Conservation (phyloP, 2,113 vertebrate genomes). For the Oxygymnocypris stewartii region DNA sequence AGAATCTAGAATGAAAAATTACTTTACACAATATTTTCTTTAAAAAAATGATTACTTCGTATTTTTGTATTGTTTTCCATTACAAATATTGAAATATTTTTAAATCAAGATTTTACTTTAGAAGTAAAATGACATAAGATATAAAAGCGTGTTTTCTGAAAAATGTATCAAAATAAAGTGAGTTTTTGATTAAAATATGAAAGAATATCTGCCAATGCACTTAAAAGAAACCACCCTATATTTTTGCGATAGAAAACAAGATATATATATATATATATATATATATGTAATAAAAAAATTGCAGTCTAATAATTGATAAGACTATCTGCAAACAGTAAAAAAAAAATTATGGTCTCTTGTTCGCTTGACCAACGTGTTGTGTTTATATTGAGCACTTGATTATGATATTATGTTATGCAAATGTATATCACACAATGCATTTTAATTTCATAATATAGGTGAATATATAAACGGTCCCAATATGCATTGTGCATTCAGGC, state of each 20-base stretch:
- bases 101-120: background rate
- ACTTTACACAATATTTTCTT: background rate
- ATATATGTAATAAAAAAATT: too few species aligned
- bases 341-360: background rate
- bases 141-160: too few species aligned
- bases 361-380: background rate
- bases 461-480: background rate
- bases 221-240: too few species aligned
- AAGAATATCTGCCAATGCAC: background rate
- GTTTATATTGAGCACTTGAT: background rate
- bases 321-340: background rate
- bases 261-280: too few species aligned
- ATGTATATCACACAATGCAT: background rate
- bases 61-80: background rate
- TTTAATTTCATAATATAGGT: background rate
- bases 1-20: too few species aligned
- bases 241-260: too few species aligned
- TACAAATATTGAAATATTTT: background rate
- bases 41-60: background rate
- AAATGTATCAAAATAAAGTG: background rate
- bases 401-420: background rate
- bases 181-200: background rate
- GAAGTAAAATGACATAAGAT: background rate
- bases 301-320: background rate
- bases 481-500: conserved; percentile 6